Percentiles rank a stretch among this genome's conserved stretches.
Conservation (phyloP, 2,888 invertebrate genomes). For the Galerucella pusilla region DNA sequence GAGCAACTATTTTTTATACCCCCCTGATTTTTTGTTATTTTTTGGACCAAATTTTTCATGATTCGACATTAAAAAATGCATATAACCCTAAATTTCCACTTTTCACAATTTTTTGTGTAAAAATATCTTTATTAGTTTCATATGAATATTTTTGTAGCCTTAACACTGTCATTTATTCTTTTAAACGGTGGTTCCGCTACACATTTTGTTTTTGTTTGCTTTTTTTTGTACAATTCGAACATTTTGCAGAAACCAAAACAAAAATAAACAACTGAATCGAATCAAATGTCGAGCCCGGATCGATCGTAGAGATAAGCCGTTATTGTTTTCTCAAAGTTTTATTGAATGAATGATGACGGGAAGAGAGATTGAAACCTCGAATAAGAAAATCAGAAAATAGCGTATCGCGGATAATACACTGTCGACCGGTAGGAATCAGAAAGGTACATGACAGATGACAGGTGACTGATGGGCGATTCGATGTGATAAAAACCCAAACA, state of each 20-base stretch:
- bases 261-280: background rate
- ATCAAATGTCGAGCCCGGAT: conserved; percentile 8
- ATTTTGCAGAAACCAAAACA: background rate
- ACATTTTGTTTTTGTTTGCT: background rate
- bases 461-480: conserved; percentile 42
- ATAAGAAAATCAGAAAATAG: conserved; percentile 12
- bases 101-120: no score
- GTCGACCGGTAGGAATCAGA: conserved; percentile 30
- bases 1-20: no score
- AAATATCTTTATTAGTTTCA: no score
- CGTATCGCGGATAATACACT: conserved; percentile 17
- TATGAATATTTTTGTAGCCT: background rate
- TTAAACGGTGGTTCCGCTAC: background rate
- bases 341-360: conserved; percentile 42
- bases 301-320: conserved; percentile 36
- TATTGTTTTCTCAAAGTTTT: conserved; percentile 42
- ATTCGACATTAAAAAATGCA: no score
- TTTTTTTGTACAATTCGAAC: background rate
- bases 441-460: conserved; percentile 46
- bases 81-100: no score
- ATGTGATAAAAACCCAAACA: conserved; percentile 23
- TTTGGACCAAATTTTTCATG: no score
- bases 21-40: no score
- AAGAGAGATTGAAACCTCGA: conserved; percentile 21
- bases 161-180: background rate